phyloP scores from a whole-genome alignment of 1,140 invertebrate species.

The Metaphire vulgaris region DNA sequence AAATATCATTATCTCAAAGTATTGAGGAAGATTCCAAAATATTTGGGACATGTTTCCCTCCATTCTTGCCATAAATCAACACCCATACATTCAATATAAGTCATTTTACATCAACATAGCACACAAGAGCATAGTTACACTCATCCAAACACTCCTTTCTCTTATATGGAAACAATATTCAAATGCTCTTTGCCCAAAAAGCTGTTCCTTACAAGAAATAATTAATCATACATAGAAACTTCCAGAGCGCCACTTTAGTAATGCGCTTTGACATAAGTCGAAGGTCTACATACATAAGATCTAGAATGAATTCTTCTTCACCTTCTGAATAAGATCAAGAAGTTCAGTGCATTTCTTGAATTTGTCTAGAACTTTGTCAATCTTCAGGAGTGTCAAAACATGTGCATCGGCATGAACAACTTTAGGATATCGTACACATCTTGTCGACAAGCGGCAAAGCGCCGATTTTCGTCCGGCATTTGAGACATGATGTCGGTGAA shows the following conservation, averaged over 20 bases:
- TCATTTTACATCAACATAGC: too few relatives aligned
- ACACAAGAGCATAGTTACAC: too few relatives aligned
- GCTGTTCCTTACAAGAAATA: not conserved
- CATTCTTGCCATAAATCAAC: too few relatives aligned
- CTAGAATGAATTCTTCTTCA: too few relatives aligned
- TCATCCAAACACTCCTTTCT: too few relatives aligned
- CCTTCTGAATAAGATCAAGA: constrained; percentile 78
- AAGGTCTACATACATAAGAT: too few relatives aligned
- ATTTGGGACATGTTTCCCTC: too few relatives aligned
- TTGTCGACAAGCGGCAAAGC: constrained; percentile 75
- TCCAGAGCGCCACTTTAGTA: too few relatives aligned
- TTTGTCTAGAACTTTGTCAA: constrained; percentile 85
- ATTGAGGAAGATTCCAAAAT: too few relatives aligned
- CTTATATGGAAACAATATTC: not conserved
- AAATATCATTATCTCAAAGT: too few relatives aligned
- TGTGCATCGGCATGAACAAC: constrained; percentile 67
- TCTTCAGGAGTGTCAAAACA: constrained; percentile 69
- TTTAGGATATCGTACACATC: constrained; percentile 94
- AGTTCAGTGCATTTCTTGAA: constrained; percentile 80
- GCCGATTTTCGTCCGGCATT: constrained; percentile 86
- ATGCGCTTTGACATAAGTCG: too few relatives aligned
- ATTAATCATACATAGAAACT: not conserved
- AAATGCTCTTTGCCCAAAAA: not conserved
- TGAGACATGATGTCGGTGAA: constrained; percentile 93
- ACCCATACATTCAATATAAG: too few relatives aligned